phyloP scores from a whole-genome alignment of 2,797 vertebrate species.

The Oreonectes daqikongensis region DNA sequence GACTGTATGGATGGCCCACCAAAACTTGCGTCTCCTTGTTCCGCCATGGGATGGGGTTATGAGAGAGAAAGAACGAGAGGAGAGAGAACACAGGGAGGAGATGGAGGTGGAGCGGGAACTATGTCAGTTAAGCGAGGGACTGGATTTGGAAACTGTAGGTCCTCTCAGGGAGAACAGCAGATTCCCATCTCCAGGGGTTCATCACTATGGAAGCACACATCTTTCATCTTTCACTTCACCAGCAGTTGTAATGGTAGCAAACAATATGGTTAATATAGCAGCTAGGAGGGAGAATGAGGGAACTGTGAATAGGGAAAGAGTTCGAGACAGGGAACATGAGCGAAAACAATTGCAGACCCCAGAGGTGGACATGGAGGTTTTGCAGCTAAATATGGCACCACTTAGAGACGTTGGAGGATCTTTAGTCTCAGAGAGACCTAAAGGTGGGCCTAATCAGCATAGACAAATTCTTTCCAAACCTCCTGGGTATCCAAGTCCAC shows the following conservation, averaged over 20 bases:
- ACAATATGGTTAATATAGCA: slow-evolving; percentile 52
- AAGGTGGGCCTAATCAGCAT: slow-evolving; percentile 66
- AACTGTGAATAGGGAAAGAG: slow-evolving; percentile 51
- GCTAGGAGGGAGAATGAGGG: slow-evolving; percentile 44
- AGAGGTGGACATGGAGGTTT: slow-evolving; percentile 87
- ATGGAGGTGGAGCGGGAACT: slow-evolving; percentile 80
- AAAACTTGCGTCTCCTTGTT: slow-evolving; percentile 84
- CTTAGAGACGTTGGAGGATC: slow-evolving; percentile 50
- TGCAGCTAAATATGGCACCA: slow-evolving; percentile 78
- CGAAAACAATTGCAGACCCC: slow-evolving; percentile 71
- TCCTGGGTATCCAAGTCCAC: slow-evolving; percentile 70
- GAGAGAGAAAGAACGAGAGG: slow-evolving; percentile 66
- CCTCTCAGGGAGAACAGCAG: slow-evolving; percentile 65
- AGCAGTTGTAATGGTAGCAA: slow-evolving; percentile 52
- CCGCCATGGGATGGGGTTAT: slow-evolving; percentile 81
- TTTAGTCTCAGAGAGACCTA: slow-evolving; percentile 53
- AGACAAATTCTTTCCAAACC: slow-evolving; percentile 78
- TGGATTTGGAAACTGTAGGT: slow-evolving; percentile 72
- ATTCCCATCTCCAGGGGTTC: slow-evolving; percentile 65
- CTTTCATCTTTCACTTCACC: slow-evolving; percentile 57
- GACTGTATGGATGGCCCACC: slow-evolving; percentile 77
- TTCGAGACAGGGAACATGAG: slow-evolving; percentile 55
- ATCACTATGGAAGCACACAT: slow-evolving; percentile 63
- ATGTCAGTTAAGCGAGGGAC: slow-evolving; percentile 78
- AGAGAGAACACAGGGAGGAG: slow-evolving; percentile 75